Conservation (phyloP, 2,113 vertebrate genomes). For the Crypturellus undulatus region DNA sequence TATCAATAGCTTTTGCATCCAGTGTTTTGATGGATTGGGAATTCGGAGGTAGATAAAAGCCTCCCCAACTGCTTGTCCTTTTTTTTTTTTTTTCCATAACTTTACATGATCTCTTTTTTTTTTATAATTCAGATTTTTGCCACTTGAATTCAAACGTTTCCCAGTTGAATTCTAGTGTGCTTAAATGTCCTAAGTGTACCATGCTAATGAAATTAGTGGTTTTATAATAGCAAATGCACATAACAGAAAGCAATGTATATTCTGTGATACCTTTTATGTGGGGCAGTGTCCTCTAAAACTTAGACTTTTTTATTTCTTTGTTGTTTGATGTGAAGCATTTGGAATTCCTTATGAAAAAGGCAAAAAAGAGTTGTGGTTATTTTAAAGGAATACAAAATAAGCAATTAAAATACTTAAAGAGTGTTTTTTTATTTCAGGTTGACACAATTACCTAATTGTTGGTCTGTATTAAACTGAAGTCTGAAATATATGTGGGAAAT, state of each 20-base stretch:
- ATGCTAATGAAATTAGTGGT: background rate
- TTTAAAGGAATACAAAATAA: background rate
- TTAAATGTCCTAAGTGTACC: accelerated
- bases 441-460: background rate
- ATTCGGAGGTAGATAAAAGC: background rate
- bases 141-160: background rate
- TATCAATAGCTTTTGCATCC: background rate
- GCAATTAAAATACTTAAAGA: background rate
- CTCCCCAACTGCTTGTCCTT: background rate
- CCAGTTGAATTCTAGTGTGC: background rate
- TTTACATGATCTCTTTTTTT: background rate
- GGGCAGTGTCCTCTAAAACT: background rate
- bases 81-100: background rate
- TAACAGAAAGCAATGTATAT: background rate
- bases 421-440: background rate
- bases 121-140: background rate
- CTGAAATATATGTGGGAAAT: background rate
- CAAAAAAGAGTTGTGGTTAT: background rate
- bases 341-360: background rate
- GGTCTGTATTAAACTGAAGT: background rate
- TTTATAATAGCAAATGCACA: background rate
- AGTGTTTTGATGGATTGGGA: background rate
- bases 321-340: background rate
- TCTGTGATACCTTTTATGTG: background rate
- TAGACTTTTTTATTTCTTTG: background rate